These are phyloP conservation scores for Lissocephala sabroskyi DNA, from an alignment of 2,888 invertebrate genomes.

Conservation along the genomic window DNA sequence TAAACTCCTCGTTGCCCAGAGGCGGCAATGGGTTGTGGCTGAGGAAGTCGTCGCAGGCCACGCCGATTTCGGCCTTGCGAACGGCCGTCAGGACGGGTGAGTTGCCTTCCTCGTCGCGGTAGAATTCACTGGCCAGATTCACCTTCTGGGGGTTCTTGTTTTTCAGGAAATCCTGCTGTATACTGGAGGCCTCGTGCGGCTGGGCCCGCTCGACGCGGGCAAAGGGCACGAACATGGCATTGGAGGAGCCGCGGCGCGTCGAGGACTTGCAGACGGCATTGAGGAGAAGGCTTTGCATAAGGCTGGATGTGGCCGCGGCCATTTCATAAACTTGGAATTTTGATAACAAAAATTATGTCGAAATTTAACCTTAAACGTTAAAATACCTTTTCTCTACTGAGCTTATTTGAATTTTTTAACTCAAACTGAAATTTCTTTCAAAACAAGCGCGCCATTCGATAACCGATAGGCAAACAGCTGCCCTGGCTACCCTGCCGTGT, in stretches of 20 bases:
- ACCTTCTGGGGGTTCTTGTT: conserved; percentile 24
- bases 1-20: conserved; percentile 30
- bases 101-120: conserved; percentile 8
- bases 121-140: conserved; percentile 22
- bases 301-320: too few species aligned
- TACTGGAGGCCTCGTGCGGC: conserved; percentile 3
- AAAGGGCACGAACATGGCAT: conserved; percentile 14
- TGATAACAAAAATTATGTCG: too few species aligned
- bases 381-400: too few species aligned
- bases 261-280: neutral
- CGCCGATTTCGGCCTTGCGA: conserved; percentile 19
- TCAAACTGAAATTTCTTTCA: too few species aligned
- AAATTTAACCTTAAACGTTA: too few species aligned
- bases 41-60: conserved; percentile 19
- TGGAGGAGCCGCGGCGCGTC: neutral
- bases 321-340: too few species aligned
- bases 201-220: conserved; percentile 13
- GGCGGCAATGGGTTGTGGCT: conserved; percentile 10
- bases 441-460: too few species aligned
- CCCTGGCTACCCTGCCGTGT: too few species aligned
- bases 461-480: too few species aligned
- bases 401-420: too few species aligned
- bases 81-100: conserved; percentile 20
- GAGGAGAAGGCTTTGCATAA: too few species aligned
- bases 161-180: conserved; percentile 15